Percentiles rank a stretch among this genome's conserved stretches.
phyloP scores from a whole-genome alignment of 2,797 vertebrate genomes.

The Melanotaenia trifasciata region DNA sequence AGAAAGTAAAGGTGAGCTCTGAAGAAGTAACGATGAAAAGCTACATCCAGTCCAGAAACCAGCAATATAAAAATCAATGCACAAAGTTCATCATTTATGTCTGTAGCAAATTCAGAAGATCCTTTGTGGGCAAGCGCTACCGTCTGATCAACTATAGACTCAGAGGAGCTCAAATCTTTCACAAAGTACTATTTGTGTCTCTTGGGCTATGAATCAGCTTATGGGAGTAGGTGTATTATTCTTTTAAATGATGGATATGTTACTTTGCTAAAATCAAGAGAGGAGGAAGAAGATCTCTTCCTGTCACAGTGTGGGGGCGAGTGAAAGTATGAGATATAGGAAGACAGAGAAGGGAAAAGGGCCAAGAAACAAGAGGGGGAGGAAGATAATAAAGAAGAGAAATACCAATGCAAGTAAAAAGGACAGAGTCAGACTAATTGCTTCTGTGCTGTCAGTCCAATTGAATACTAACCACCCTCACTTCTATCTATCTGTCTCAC shows the following conservation, averaged over 20 bases:
- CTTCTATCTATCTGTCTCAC: constrained; percentile 22
- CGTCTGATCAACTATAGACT: constrained; percentile 12
- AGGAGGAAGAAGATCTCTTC: constrained; percentile 22
- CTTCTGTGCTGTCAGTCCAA: constrained; percentile 40
- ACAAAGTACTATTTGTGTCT: constrained; percentile 13
- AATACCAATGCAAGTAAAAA: constrained; percentile 14
- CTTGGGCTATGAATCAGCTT: constrained; percentile 8
- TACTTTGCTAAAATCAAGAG: constrained; percentile 37
- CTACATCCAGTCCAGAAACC: not conserved
- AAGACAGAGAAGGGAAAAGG: constrained; percentile 16
- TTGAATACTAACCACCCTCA: constrained; percentile 53
- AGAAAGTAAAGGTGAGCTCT: constrained; percentile 19
- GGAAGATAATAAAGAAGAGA: constrained; percentile 32
- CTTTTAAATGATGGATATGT: constrained; percentile 13
- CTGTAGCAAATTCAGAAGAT: constrained; percentile 11
- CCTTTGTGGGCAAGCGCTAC: constrained; percentile 10
- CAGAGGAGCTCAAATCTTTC: constrained; percentile 12
- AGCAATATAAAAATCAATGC: constrained; percentile 21
- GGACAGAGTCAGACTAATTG: constrained; percentile 54
- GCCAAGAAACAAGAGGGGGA: constrained; percentile 13
- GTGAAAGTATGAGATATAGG: constrained; percentile 13
- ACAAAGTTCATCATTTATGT: constrained; percentile 15
- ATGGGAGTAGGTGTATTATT: constrained; percentile 9
- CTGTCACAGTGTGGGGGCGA: constrained; percentile 12
- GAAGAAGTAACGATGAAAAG: constrained; percentile 11